Percentiles rank a stretch among this genome's conserved stretches.
These are phyloP conservation scores for Geopemphigus sp. DNA, from an alignment of 1,140 invertebrate species.

Conservation along the genomic window DNA sequence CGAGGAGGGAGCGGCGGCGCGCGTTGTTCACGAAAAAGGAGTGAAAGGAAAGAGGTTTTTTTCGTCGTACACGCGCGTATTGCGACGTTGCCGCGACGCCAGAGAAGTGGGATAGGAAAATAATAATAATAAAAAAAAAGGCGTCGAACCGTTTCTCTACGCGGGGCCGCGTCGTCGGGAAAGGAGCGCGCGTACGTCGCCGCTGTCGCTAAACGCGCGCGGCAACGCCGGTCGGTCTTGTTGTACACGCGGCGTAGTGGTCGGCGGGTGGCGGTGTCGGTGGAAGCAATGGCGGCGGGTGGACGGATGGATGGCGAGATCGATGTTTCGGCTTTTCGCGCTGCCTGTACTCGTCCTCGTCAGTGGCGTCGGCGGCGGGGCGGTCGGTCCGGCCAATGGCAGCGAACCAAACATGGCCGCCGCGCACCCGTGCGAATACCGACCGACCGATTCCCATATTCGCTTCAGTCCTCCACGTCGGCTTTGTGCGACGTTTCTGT, in stretches of 20 bases:
- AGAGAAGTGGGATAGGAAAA: background rate
- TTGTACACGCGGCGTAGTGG: background rate
- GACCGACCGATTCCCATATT: slow-evolving; percentile 16
- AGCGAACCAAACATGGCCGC: slow-evolving; percentile 44
- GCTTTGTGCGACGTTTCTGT: slow-evolving; percentile 1
- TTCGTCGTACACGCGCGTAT: background rate
- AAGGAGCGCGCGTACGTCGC: background rate
- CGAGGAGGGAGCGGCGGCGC: background rate
- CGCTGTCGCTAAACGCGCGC: too few relatives aligned
- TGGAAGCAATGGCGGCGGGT: background rate
- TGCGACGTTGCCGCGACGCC: background rate
- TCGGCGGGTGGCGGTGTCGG: background rate
- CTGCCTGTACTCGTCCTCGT: background rate
- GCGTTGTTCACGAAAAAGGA: slow-evolving; percentile 47
- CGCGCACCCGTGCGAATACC: background rate
- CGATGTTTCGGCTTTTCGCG: slow-evolving; percentile 22
- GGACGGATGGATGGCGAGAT: background rate
- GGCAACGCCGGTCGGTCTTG: too few relatives aligned
- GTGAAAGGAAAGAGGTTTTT: slow-evolving; percentile 44
- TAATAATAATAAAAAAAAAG: background rate
- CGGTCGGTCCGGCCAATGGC: slow-evolving; percentile 33
- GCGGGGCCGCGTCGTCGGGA: too few relatives aligned
- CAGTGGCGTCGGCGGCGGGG: background rate
- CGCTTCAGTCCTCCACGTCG: slow-evolving; percentile 36
- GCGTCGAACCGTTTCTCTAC: too few relatives aligned